Evolutionary conservation across 2,113 vertebrate species (phyloP).

Genomic region (Aphyosemion australe): DNA sequence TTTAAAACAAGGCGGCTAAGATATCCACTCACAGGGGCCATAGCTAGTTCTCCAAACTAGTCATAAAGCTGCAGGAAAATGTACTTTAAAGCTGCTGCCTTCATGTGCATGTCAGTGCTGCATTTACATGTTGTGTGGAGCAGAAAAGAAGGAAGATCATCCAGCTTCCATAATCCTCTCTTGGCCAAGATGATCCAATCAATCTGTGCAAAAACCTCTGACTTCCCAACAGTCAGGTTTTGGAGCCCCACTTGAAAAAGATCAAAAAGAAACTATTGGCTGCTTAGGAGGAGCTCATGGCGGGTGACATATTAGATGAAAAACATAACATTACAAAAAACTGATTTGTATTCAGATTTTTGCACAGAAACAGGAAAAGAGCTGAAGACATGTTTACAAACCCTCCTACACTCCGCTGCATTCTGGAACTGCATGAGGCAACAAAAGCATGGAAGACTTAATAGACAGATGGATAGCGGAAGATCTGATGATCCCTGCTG

Average conservation of each 20-base stretch:
- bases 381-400: background rate
- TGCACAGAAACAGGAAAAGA: background rate
- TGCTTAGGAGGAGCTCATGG: slow-evolving; percentile 4
- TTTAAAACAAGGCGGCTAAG: slow-evolving; percentile 13
- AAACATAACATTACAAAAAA: background rate
- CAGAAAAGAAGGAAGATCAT: slow-evolving; percentile 17
- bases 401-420: slow-evolving; percentile 8
- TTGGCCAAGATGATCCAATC: slow-evolving; percentile 23
- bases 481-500: slow-evolving; percentile 42
- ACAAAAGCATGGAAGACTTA: slow-evolving; percentile 2
- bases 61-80: slow-evolving; percentile 9
- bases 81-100: slow-evolving; percentile 14
- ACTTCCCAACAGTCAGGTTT: slow-evolving; percentile 26
- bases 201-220: slow-evolving; percentile 26
- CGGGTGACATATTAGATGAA: background rate
- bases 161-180: slow-evolving; percentile 26
- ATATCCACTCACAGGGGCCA: slow-evolving; percentile 36
- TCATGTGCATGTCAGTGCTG: slow-evolving; percentile 5
- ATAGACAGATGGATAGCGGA: slow-evolving; percentile 11
- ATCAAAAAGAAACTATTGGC: slow-evolving; percentile 3
- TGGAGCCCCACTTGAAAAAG: background rate
- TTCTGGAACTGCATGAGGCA: slow-evolving; percentile 5
- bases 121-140: slow-evolving; percentile 16
- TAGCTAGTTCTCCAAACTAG: slow-evolving; percentile 7
- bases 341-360: background rate